Conservation (phyloP, 2,113 vertebrate species). For the Alethe castanea region DNA sequence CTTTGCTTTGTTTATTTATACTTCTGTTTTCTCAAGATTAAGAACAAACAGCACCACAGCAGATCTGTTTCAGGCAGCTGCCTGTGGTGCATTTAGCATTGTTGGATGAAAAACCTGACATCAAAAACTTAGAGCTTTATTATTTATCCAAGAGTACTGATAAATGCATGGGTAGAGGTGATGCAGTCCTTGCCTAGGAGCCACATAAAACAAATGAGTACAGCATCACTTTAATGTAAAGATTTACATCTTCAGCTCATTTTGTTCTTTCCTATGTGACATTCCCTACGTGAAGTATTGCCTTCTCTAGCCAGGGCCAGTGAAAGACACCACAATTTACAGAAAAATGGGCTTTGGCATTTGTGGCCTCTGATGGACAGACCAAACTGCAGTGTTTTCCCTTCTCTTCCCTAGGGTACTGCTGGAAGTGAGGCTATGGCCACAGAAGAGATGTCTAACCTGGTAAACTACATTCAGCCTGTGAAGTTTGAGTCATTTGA, state of each 20-base stretch:
- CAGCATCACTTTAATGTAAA: not conserved
- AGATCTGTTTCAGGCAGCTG: not conserved
- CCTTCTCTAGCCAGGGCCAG: not conserved
- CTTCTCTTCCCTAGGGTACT: constrained; percentile 80
- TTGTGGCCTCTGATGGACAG: not conserved
- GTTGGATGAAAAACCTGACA: not conserved
- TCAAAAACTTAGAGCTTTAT: not conserved
- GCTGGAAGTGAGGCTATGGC: constrained; percentile 94
- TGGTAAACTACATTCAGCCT: constrained; percentile 97
- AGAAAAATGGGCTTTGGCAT: not conserved
- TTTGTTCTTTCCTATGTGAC: not conserved
- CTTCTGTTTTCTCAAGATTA: not conserved
- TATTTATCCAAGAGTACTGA: not conserved
- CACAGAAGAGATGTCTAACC: constrained; percentile 97
- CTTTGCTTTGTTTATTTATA: not conserved
- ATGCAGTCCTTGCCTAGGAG: not conserved
- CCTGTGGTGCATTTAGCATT: not conserved
- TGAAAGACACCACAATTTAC: fast-evolving
- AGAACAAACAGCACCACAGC: not conserved
- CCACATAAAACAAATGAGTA: not conserved
- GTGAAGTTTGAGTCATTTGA: constrained; percentile 97
- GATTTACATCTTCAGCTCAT: not conserved
- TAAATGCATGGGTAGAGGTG: not conserved
- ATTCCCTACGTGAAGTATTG: not conserved
- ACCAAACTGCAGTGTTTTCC: not conserved